Evolutionary conservation across 2,888 invertebrate species (phyloP).

Genomic region (Drosophila pseudotakahashii): DNA sequence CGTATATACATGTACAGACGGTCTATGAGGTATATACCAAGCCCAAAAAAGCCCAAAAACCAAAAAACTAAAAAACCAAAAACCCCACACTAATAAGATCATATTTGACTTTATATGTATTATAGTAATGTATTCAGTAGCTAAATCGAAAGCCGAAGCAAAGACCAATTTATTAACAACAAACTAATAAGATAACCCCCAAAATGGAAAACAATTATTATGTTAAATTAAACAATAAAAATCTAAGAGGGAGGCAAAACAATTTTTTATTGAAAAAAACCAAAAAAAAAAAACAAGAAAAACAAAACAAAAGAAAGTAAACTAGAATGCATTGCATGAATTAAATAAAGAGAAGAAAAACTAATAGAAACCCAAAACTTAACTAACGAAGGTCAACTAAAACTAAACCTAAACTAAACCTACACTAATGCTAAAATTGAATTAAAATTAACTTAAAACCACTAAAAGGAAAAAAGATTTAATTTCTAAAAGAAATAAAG

Average conservation of each 20-base stretch:
- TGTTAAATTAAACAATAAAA: slow-evolving; percentile 68
- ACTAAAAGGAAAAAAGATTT: slow-evolving; percentile 25
- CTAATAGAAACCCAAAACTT: slow-evolving; percentile 21
- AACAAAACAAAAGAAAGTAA: slow-evolving; percentile 35
- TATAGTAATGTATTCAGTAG: slow-evolving; percentile 72
- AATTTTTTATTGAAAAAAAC: slow-evolving; percentile 64
- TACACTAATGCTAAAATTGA: slow-evolving; percentile 32
- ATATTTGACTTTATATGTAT: slow-evolving; percentile 78
- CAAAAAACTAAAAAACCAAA: slow-evolving; percentile 4
- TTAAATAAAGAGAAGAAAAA: slow-evolving; percentile 42
- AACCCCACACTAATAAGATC: slow-evolving; percentile 53
- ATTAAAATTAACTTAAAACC: slow-evolving; percentile 30
- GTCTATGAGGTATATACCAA: slow-evolving; percentile 50
- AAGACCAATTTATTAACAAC: slow-evolving; percentile 76
- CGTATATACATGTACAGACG: slow-evolving; percentile 50
- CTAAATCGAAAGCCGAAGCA: slow-evolving; percentile 75
- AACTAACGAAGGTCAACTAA: slow-evolving; percentile 31
- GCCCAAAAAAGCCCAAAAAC: slow-evolving; percentile 14
- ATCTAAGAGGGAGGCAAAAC: slow-evolving; percentile 50
- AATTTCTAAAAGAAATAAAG: slow-evolving; percentile 67
- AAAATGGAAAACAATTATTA: slow-evolving; percentile 47
- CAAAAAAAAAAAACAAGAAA: not conserved
- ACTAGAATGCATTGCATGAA: slow-evolving; percentile 53
- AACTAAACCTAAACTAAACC: slow-evolving; percentile 48
- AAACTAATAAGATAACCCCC: slow-evolving; percentile 45